Evolutionary conservation across 2,888 invertebrate genomes (phyloP).

Genomic region (Imbricaverruca yamaguchii): DNA sequence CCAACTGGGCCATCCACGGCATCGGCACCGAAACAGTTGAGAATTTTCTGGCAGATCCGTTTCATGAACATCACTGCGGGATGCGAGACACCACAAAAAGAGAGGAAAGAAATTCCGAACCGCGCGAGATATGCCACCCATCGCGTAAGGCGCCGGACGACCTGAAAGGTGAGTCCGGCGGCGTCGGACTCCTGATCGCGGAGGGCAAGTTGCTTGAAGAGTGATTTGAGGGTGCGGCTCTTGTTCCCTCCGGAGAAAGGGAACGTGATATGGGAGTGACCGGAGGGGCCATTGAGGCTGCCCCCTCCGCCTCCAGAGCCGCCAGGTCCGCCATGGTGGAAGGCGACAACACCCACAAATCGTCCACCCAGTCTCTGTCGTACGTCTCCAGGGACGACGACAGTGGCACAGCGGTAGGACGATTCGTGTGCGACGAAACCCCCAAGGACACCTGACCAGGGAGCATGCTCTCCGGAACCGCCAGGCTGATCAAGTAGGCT

Average conservation of each 20-base stretch:
- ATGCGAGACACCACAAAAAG: not conserved
- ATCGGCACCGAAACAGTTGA: not conserved
- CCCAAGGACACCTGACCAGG: no score
- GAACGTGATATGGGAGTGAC: not conserved
- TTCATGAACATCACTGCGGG: not conserved
- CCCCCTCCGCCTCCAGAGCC: no score
- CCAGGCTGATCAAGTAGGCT: no score
- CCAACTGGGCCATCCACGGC: not conserved
- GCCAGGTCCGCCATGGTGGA: no score
- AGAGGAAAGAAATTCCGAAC: not conserved
- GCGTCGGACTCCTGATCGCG: not conserved
- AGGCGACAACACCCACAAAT: no score
- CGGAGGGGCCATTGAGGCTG: not conserved
- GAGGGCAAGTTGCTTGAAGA: not conserved
- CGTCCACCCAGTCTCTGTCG: no score
- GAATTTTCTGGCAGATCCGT: not conserved
- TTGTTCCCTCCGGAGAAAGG: not conserved
- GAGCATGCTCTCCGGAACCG: no score
- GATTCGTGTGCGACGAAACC: no score
- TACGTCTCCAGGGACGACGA: no score
- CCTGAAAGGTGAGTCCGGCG: not conserved
- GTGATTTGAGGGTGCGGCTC: not conserved
- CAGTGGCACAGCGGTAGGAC: no score
- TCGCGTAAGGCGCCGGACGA: not conserved
- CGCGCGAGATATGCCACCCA: conserved; percentile 3